Percentiles rank a stretch among this genome's conserved stretches.
phyloP scores from a whole-genome alignment of 2,888 invertebrate species.

The Rhingia campestris region DNA sequence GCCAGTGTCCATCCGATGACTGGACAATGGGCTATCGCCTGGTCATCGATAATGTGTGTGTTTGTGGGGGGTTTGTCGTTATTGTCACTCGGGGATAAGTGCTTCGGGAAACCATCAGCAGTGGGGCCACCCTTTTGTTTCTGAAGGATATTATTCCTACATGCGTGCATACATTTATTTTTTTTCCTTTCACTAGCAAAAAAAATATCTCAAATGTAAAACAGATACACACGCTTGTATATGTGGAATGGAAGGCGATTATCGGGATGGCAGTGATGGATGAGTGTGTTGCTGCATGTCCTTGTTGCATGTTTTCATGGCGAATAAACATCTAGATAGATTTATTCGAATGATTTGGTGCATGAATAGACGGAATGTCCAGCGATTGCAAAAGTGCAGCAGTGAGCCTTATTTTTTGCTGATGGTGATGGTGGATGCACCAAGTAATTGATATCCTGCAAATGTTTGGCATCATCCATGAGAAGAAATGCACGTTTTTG shows the following conservation, averaged over 20 bases:
- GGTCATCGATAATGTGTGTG: conserved; percentile 67
- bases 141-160: conserved; percentile 37
- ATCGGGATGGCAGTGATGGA: conserved; percentile 69
- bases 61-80: conserved; percentile 47
- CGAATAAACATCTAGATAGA: conserved; percentile 42
- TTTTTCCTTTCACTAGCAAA: conserved; percentile 27
- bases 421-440: conserved; percentile 24
- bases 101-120: conserved; percentile 23
- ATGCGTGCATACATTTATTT: conserved; percentile 49
- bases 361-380: conserved; percentile 30
- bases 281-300: conserved; percentile 46
- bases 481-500: conserved; percentile 34
- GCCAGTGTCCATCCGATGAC: conserved; percentile 18
- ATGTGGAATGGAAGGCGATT: conserved; percentile 45
- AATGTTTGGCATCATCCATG: conserved; percentile 12
- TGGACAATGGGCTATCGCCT: conserved; percentile 22
- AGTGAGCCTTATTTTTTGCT: conserved; percentile 8
- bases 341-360: conserved; percentile 52
- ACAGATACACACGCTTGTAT: conserved; percentile 29
- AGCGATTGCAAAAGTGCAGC: conserved; percentile 23
- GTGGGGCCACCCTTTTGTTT: conserved; percentile 40
- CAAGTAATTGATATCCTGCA: conserved; percentile 59
- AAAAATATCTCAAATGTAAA: conserved; percentile 45
- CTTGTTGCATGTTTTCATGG: conserved; percentile 61
- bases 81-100: conserved; percentile 57